These are phyloP conservation scores for Spatulosminthurus flaviceps DNA, from an alignment of 2,888 invertebrate genomes.

Conservation along the genomic window DNA sequence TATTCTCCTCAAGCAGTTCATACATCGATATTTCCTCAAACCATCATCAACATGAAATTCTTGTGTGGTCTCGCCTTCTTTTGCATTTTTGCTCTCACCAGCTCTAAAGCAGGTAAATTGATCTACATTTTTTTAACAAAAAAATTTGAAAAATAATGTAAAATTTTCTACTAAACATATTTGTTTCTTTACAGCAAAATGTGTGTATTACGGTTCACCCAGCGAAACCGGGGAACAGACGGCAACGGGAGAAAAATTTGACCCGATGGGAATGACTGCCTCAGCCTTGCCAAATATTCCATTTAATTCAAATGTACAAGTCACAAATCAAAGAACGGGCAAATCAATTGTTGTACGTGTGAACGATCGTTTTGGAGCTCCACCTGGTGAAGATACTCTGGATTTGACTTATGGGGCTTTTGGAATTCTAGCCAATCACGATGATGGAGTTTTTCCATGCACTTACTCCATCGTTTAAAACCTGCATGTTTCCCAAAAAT, in stretches of 20 bases:
- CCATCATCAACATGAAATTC: too few species aligned
- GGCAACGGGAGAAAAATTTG: constrained; percentile 40
- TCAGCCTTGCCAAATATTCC: constrained; percentile 49
- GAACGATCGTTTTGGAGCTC: constrained; percentile 54
- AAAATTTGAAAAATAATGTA: too few species aligned
- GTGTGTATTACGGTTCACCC: constrained; percentile 38
- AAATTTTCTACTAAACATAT: too few species aligned
- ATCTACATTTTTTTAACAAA: too few species aligned
- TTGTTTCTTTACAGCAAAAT: too few species aligned
- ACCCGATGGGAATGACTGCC: constrained; percentile 42
- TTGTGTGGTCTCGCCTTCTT: too few species aligned
- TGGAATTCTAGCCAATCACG: constrained; percentile 50
- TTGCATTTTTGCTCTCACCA: too few species aligned
- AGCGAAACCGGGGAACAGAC: constrained; percentile 43
- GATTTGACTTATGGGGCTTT: constrained; percentile 57
- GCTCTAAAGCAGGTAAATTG: too few species aligned
- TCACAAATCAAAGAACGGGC: constrained; percentile 51
- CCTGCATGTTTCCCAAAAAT: too few species aligned
- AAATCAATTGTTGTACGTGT: constrained; percentile 51
- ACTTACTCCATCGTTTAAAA: constrained; percentile 32
- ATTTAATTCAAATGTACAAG: constrained; percentile 51
- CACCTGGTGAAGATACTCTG: constrained; percentile 50
- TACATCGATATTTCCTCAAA: too few species aligned
- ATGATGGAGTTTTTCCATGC: constrained; percentile 53
- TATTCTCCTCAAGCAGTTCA: too few species aligned